phyloP scores from a whole-genome alignment of 2,797 vertebrate species.

The Astyanax mexicanus region DNA sequence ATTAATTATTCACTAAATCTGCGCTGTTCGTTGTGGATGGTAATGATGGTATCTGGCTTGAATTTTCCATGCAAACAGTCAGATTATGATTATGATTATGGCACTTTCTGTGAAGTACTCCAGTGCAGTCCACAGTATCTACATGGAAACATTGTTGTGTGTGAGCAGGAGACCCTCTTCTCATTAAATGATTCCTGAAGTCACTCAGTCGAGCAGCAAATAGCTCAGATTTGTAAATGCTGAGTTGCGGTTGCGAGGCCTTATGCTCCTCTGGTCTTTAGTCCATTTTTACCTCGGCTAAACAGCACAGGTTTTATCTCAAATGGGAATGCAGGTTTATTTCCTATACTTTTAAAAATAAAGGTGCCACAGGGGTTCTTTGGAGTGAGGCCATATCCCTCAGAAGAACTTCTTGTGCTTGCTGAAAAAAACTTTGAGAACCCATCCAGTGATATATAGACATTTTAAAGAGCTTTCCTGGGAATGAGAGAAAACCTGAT shows the following conservation, averaged over 20 bases:
- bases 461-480: neutral
- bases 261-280: slow-evolving; percentile 27
- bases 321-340: too few species aligned
- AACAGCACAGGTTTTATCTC: neutral
- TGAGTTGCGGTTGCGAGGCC: slow-evolving; percentile 63
- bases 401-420: neutral
- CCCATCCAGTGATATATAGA: neutral
- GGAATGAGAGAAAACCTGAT: too few species aligned
- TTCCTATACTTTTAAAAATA: neutral
- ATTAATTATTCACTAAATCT: too few species aligned
- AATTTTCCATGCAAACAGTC: too few species aligned
- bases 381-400: neutral
- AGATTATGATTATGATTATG: too few species aligned
- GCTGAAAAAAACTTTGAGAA: neutral
- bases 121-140: too few species aligned
- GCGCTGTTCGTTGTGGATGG: too few species aligned
- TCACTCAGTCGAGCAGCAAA: slow-evolving; percentile 72
- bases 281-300: slow-evolving; percentile 33
- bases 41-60: too few species aligned
- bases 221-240: slow-evolving; percentile 64
- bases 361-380: neutral
- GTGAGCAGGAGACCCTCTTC: slow-evolving; percentile 36
- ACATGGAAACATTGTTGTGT: slow-evolving; percentile 20
- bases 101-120: too few species aligned
- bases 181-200: slow-evolving; percentile 71